Evolutionary conservation across 2,888 invertebrate species (phyloP), one percentile per base, ranked within the genome.

Genomic region (Mesorhabditis sp.): DNA sequence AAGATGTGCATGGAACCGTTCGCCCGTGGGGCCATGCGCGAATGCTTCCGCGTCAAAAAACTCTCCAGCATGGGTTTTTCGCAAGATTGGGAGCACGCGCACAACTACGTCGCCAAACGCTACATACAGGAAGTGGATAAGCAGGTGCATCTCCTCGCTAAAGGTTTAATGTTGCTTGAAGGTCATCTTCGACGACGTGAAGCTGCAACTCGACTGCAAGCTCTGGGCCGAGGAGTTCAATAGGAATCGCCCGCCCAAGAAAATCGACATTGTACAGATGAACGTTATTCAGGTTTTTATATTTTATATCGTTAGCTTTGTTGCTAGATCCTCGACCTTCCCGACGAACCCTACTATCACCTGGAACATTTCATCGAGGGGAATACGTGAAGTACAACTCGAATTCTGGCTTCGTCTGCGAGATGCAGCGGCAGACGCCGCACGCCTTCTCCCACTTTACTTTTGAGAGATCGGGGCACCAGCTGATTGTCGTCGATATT

Each of bases 201-300:
- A 86, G 71, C 86, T 90, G n/a, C 89, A 89, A 84, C 89, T 89
- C 89, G 89, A 89, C 83, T 89, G 89, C 44, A 89, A 89, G 79
- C 83, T 90, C 63, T 89, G 89, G 89, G 89, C 89, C 7, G 89
- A 89, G 80, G 89, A 89, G 79, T 89, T 87, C 85, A 89, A 89
- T 80, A 81, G 89, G 63, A 89, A 89, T 77, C 89, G 89, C 79
- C 89, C 89, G 62, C 89, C 89, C 5, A 89, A 89, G 80, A 89
- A 89, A 85, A 89, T 89, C 72, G 89, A 89, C 83, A 89, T 89
- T 69, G 87, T 89, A 75, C 89, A 89, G 84, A 88, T 89, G 88
- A 88, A 87, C 72, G 86, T 89, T 28, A 79, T 89, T 66, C 89
- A 89, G 82, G 88, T 89, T 78, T 80, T 79, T 4, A 50, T 50